phyloP scores from a whole-genome alignment of 2,113 vertebrate species.

The Pangasianodon gigas region DNA sequence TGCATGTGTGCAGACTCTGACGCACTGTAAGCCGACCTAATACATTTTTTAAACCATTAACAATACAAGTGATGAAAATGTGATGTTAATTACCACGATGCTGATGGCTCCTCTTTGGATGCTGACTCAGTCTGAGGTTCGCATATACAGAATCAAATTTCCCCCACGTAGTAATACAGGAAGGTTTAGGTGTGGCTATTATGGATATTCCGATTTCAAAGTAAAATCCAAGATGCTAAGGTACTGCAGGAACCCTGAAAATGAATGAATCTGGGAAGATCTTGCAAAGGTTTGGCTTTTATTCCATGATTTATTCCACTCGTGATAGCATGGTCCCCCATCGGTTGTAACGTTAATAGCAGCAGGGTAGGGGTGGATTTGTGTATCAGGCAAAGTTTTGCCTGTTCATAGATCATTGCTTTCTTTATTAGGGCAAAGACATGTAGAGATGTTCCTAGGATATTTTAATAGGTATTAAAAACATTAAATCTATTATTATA shows the following conservation, averaged over 20 bases:
- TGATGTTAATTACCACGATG: not conserved
- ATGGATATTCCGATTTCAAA: no score
- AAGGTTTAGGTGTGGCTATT: not conserved
- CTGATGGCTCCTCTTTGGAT: not conserved
- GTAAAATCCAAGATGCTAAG: not conserved
- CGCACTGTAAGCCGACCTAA: not conserved
- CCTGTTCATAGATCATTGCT: not conserved
- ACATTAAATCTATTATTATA: not conserved
- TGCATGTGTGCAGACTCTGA: not conserved
- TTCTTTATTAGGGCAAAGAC: not conserved
- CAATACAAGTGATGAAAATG: not conserved
- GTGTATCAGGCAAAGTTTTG: not conserved
- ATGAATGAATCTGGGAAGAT: no score
- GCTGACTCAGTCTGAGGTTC: not conserved
- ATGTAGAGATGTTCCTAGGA: not conserved
- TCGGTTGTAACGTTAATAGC: no score
- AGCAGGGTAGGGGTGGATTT: not conserved
- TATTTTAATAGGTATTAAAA: not conserved
- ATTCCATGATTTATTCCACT: not conserved
- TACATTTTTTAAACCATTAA: not conserved
- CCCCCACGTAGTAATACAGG: not conserved
- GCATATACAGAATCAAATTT: not conserved
- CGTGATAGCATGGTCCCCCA: not conserved
- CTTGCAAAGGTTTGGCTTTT: no score
- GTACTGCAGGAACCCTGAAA: not conserved